Evolutionary conservation across 2,113 vertebrate genomes (phyloP), one percentile per base, ranked within the genome.

Genomic region (Chaetura pelagica): DNA sequence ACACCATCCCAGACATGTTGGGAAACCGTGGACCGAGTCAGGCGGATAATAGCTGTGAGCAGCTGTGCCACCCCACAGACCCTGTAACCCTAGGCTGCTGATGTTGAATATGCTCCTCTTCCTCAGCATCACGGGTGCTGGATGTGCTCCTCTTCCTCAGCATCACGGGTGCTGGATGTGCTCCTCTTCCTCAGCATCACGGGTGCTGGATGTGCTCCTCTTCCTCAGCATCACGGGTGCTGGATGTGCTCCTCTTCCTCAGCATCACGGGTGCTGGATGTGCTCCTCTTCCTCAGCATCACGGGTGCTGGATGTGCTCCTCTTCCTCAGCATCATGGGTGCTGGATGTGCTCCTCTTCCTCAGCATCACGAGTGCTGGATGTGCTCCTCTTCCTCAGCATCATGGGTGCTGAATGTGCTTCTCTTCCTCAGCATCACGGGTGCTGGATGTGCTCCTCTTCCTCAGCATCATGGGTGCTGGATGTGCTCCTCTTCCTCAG

Each of bases 201-300:
- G 34, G 51, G 74, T 40, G 52, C 89, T 54, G 75, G 20, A 9
- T 67, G 51, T 19, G 24, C 15, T 10, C 15, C 5, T 32, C 0
- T 17, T 2, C 0, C 23, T 2, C 2, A 10, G 23, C 15, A 9
- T 0, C 3, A 22, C 44, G 34, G 51, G 74, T 40, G 52, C 89
- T 54, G 75, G 20, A 9, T 67, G 51, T 19, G 24, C 15, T 10
- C 15, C 5, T 32, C 0, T 17, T 2, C 0, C 23, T 2, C 2
- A 10, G 23, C 15, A 9, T 0, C 3, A 22, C 44, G 34, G 51
- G 74, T 40, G 52, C 89, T 54, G 75, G 20, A 9, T 67, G 51
- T 19, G 24, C 15, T 10, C 15, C 5, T 32, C 0, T 17, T 2
- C 0, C 23, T 2, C 2, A 10, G 23, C 15, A 9, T 0, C 3